These are phyloP conservation scores for Promerops cafer DNA, from an alignment of 2,113 vertebrate genomes.

Conservation along the genomic window DNA sequence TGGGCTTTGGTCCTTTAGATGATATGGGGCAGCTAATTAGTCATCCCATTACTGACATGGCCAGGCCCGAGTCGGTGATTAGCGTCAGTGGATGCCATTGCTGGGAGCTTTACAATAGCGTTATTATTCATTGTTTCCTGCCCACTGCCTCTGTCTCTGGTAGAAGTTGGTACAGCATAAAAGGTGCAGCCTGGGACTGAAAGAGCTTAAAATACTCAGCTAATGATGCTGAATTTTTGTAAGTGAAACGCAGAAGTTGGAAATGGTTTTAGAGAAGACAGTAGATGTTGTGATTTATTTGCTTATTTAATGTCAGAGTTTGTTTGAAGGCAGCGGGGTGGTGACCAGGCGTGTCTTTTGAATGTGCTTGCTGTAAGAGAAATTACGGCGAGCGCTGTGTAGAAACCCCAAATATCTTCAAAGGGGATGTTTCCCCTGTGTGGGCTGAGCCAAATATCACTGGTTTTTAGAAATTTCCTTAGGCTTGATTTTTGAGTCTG, in stretches of 20 bases:
- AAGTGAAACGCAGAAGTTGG: not conserved
- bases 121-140: slow-evolving; percentile 61
- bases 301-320: not conserved
- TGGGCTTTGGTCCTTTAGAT: not conserved
- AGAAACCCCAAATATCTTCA: slow-evolving; percentile 61
- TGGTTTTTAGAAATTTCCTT: slow-evolving; percentile 62
- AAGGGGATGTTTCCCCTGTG: slow-evolving; percentile 43
- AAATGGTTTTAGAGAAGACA: not conserved
- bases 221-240: not conserved
- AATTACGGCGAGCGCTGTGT: not conserved
- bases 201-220: not conserved
- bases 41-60: not conserved
- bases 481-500: slow-evolving; percentile 26
- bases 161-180: not conserved
- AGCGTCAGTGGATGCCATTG: not conserved
- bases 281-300: not conserved
- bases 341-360: not conserved
- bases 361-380: not conserved
- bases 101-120: not conserved
- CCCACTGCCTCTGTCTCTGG: not conserved
- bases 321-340: not conserved
- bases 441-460: slow-evolving; percentile 59
- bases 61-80: not conserved
- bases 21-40: not conserved
- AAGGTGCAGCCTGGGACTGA: not conserved